phyloP scores from a whole-genome alignment of 2,113 vertebrate species.

The Patagioenas fasciata region DNA sequence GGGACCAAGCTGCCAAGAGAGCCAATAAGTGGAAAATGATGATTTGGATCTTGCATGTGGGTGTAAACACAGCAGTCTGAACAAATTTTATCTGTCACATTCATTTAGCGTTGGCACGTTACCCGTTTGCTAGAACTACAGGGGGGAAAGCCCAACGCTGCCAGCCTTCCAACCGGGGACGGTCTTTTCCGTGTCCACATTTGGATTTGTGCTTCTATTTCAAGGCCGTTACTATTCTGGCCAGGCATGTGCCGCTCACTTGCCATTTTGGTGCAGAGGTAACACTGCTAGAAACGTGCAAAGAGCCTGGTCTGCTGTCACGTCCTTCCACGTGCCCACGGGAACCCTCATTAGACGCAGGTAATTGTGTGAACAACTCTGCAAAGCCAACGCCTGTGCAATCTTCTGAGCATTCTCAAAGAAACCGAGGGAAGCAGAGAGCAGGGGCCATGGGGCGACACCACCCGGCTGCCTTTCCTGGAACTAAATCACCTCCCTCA shows the following conservation, averaged over 20 bases:
- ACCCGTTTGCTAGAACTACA: neutral
- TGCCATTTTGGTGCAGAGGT: neutral
- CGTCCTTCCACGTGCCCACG: neutral
- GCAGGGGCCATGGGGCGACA: neutral
- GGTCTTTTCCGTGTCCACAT: conserved; percentile 30
- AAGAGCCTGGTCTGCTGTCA: neutral
- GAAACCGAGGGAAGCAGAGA: neutral
- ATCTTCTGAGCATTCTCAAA: neutral
- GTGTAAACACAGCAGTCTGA: conserved; percentile 68
- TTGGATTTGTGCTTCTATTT: neutral
- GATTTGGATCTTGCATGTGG: conserved; percentile 56
- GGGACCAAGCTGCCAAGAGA: conserved; percentile 61
- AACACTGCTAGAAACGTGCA: neutral
- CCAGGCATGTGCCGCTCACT: neutral
- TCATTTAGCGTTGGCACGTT: conserved; percentile 48
- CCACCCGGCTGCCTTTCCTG: neutral
- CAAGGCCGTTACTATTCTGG: neutral
- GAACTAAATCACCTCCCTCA: neutral
- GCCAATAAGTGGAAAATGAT: conserved; percentile 46
- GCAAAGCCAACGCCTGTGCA: neutral
- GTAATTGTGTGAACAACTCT: neutral
- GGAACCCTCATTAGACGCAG: neutral
- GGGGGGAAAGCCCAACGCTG: conserved; percentile 1
- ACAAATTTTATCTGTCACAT: conserved; percentile 66
- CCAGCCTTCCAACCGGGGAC: conserved; percentile 39